These are phyloP conservation scores for Drosophila meridionalis DNA, from an alignment of 2,888 invertebrate genomes.

Conservation along the genomic window DNA sequence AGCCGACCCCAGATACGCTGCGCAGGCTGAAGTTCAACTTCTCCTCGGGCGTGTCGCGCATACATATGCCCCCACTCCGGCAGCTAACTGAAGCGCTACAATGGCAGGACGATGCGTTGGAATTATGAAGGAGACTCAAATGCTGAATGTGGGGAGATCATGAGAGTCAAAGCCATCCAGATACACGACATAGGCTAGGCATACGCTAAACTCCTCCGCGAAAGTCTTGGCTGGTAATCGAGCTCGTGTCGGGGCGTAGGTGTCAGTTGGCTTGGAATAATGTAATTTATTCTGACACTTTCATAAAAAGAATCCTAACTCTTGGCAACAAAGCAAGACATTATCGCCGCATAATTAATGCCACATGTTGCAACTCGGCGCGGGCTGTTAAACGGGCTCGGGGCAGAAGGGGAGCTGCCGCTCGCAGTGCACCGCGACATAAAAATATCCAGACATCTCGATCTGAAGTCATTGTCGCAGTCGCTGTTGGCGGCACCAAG, in stretches of 20 bases:
- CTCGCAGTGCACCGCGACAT: conserved; percentile 52
- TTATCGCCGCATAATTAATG: conserved; percentile 81
- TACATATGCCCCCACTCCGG: background rate
- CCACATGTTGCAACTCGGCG: conserved; percentile 72
- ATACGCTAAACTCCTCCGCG: background rate
- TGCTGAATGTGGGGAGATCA: background rate
- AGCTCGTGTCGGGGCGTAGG: background rate
- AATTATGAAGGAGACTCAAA: background rate
- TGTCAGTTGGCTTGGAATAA: conserved; percentile 60
- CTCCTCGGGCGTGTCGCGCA: background rate
- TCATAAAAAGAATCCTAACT: conserved; percentile 73
- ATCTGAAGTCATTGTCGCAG: conserved; percentile 24
- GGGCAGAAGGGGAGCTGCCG: conserved; percentile 11
- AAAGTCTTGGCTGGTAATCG: background rate
- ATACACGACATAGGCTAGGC: conserved; percentile 17
- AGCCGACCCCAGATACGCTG: conserved; percentile 7
- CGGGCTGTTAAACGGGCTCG: background rate
- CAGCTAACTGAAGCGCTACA: background rate
- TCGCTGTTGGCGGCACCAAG: conserved; percentile 44
- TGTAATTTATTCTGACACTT: conserved; percentile 81
- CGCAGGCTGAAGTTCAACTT: background rate
- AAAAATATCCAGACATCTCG: conserved; percentile 58
- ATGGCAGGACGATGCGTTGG: background rate
- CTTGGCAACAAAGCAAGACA: conserved; percentile 74
- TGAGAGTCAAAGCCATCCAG: conserved; percentile 54